Evolutionary conservation across 2,113 vertebrate genomes (phyloP).

Genomic region (Chaenocephalus aceratus): DNA sequence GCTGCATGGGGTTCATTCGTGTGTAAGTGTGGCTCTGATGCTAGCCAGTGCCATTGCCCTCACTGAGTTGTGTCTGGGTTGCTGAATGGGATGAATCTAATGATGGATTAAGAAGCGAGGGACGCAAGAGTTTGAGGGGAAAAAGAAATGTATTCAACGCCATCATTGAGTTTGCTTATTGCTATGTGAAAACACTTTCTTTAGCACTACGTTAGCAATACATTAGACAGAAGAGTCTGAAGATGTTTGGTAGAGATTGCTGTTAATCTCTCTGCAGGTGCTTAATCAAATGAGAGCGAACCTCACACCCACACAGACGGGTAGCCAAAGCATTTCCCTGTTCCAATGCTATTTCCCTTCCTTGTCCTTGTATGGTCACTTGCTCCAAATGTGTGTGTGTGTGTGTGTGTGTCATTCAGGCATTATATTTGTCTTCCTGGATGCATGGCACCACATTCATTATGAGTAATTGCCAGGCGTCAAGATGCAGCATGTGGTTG

Average conservation of each 20-base stretch:
- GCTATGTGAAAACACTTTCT: neutral
- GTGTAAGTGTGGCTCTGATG: no score
- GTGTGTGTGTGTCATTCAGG: conserved; percentile 1
- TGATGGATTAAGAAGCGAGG: no score
- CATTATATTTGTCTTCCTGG: conserved; percentile 2
- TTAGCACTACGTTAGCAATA: neutral
- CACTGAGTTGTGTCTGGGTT: no score
- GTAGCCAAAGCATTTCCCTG: neutral
- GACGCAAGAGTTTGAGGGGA: no score
- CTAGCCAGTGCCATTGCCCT: no score
- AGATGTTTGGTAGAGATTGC: neutral
- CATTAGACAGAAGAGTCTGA: neutral
- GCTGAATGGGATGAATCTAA: no score
- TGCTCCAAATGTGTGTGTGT: neutral
- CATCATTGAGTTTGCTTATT: no score
- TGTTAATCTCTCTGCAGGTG: neutral
- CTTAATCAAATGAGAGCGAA: neutral
- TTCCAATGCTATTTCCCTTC: neutral
- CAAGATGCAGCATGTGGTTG: conserved; percentile 36
- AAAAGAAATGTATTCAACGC: no score
- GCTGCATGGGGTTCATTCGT: no score
- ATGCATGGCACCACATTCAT: conserved; percentile 19
- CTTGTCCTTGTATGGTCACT: conserved; percentile 1
- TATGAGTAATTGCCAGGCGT: conserved; percentile 39
- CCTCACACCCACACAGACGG: neutral